These are phyloP conservation scores for Geococcyx californianus DNA, from an alignment of 2,113 vertebrate genomes.

Conservation along the genomic window DNA sequence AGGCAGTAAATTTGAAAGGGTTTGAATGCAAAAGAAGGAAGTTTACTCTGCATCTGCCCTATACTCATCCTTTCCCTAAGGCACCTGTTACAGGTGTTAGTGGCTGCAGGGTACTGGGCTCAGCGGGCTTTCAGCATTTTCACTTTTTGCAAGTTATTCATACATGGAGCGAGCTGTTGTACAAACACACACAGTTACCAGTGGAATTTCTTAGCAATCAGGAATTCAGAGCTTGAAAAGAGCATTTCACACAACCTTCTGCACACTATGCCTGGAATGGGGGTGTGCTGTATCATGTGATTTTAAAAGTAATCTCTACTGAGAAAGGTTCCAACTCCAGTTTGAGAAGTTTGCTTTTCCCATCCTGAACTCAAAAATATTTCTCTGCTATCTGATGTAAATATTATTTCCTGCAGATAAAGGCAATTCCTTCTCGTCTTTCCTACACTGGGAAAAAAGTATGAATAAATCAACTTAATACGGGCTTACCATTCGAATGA, in stretches of 20 bases:
- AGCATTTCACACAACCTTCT: background rate
- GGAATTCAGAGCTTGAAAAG: background rate
- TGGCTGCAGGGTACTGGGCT: background rate
- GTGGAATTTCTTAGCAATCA: background rate
- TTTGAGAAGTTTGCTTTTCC: background rate
- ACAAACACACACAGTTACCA: background rate
- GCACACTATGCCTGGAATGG: background rate
- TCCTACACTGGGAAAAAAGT: background rate
- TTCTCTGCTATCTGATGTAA: background rate
- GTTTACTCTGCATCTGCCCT: background rate
- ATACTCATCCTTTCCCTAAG: background rate
- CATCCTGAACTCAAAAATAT: background rate
- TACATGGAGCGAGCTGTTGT: background rate
- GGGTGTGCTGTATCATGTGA: background rate
- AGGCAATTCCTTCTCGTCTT: background rate
- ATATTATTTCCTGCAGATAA: background rate
- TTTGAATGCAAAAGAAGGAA: background rate
- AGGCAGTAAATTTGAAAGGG: background rate
- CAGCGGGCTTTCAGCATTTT: background rate
- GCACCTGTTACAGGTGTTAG: background rate
- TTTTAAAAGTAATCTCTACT: background rate
- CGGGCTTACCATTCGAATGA: background rate
- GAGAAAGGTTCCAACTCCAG: background rate
- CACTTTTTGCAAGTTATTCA: background rate
- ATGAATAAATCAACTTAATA: background rate